phyloP scores from a whole-genome alignment of 1,140 invertebrate genomes.

The Nephotettix cincticeps region DNA sequence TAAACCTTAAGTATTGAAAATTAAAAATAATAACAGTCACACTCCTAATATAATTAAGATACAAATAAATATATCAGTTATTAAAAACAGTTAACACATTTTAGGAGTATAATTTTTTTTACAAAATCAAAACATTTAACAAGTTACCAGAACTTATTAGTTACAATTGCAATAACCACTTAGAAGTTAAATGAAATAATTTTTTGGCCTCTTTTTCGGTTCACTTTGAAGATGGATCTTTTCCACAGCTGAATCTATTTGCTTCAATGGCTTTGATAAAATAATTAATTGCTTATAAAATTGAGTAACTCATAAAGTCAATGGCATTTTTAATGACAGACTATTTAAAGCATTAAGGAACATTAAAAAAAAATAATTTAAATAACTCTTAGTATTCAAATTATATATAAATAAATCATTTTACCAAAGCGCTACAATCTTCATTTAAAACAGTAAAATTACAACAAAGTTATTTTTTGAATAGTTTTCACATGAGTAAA shows the following conservation, averaged over 20 bases:
- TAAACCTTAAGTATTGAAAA: too few species aligned
- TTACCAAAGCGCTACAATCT: background rate
- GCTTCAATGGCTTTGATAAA: background rate
- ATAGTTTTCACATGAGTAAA: background rate
- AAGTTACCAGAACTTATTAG: too few species aligned
- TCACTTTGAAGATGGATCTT: background rate
- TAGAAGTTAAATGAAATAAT: background rate
- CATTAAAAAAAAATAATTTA: background rate
- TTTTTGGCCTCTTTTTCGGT: background rate
- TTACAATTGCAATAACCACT: too few species aligned
- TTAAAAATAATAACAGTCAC: too few species aligned
- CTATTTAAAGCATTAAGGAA: background rate
- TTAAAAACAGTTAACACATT: too few species aligned
- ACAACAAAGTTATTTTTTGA: background rate
- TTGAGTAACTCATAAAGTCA: too few species aligned
- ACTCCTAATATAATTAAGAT: too few species aligned
- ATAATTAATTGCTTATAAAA: background rate
- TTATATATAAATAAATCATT: background rate
- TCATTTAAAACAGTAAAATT: background rate
- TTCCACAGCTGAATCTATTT: background rate
- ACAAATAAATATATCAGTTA: too few species aligned
- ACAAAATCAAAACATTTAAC: too few species aligned
- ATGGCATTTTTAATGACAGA: too few species aligned
- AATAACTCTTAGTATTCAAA: background rate
- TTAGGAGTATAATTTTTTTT: too few species aligned